Evolutionary conservation across 2,888 invertebrate genomes (phyloP).

Genomic region (Phymatocera aterrima): DNA sequence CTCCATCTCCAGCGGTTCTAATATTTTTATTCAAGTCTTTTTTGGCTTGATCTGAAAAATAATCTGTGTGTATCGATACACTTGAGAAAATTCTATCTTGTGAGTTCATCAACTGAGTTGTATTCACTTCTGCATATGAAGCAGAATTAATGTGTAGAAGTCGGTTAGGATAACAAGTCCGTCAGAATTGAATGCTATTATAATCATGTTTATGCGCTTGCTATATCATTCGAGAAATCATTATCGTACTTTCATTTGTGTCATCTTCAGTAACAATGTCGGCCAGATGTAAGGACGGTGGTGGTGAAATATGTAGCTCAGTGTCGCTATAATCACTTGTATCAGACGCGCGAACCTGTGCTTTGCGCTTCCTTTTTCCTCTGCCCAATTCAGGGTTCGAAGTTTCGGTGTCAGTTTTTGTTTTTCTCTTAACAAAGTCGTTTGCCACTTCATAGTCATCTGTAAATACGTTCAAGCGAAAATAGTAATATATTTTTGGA

Average conservation of each 20-base stretch:
- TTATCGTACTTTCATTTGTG: neutral
- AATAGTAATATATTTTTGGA: no score
- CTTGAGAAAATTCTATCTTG: no score
- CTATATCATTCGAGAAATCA: neutral
- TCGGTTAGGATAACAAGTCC: no score
- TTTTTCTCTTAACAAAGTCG: neutral
- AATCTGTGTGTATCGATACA: no score
- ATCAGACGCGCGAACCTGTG: neutral
- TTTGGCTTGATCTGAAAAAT: no score
- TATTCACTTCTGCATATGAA: no score
- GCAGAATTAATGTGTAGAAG: no score
- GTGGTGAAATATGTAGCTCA: neutral
- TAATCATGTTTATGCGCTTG: neutral
- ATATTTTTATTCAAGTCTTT: no score
- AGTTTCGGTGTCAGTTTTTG: neutral
- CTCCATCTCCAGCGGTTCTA: no score
- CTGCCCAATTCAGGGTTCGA: neutral
- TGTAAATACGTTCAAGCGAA: neutral
- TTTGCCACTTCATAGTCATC: neutral
- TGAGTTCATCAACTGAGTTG: no score
- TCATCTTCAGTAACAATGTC: neutral
- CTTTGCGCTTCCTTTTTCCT: neutral
- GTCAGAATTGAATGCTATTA: no score
- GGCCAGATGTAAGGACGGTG: neutral
- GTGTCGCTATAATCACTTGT: neutral